Evolutionary conservation across 2,113 vertebrate species (phyloP).

Genomic region (Cervus canadensis): DNA sequence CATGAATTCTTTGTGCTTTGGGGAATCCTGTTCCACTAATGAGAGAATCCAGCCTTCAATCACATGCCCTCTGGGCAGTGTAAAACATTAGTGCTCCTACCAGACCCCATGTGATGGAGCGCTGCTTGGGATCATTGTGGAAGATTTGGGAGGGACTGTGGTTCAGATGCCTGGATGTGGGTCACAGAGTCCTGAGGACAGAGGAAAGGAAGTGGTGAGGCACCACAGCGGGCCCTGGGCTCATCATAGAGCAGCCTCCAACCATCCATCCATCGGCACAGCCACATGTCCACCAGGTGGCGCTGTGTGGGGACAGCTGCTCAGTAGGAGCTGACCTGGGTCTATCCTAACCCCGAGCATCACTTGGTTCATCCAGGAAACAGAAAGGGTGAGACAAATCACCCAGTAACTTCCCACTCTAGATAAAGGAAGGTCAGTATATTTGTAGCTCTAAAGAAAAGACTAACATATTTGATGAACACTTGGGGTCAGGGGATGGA

Average conservation of each 20-base stretch:
- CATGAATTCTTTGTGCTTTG: background rate
- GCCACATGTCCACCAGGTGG: background rate
- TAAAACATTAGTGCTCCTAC: background rate
- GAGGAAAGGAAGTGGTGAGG: background rate
- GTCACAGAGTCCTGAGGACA: background rate
- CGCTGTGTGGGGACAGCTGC: accelerated
- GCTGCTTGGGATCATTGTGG: background rate
- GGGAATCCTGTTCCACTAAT: background rate
- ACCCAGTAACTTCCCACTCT: background rate
- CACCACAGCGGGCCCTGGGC: background rate
- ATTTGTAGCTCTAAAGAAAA: background rate
- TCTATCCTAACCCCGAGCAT: accelerated
- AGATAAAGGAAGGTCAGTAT: background rate
- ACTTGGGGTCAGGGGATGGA: accelerated
- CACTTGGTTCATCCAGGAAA: background rate
- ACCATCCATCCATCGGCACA: background rate
- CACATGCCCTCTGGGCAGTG: background rate
- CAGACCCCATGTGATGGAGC: background rate
- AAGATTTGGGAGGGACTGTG: accelerated
- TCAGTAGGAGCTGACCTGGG: background rate
- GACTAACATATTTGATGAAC: background rate
- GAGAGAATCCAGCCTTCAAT: background rate
- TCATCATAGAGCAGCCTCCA: background rate
- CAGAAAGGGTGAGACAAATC: background rate
- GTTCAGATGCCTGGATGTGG: background rate